Conservation (phyloP, 1,140 invertebrate species). For the Vollenhovia emeryi region DNA sequence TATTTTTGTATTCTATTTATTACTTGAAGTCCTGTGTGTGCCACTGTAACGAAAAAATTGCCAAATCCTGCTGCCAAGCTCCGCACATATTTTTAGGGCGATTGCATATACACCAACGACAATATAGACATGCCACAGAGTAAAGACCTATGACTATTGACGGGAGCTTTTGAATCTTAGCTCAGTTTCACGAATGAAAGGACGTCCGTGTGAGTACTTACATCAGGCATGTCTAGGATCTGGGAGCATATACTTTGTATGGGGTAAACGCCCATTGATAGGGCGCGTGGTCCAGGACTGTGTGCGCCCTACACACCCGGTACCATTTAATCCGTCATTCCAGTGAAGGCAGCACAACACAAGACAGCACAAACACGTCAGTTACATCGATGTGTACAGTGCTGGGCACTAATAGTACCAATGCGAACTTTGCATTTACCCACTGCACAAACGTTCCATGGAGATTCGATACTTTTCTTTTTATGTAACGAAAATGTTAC, state of each 20-base stretch:
- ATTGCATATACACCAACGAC: conserved; percentile 61
- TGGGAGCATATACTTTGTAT: conserved; percentile 94
- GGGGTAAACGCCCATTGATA: conserved; percentile 94
- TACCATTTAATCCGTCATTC: conserved; percentile 79
- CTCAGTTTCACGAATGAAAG: conserved; percentile 23
- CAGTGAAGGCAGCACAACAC: conserved; percentile 82
- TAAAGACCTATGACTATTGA: conserved; percentile 60
- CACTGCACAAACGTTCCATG: conserved; percentile 1
- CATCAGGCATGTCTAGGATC: conserved; percentile 93
- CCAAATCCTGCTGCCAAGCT: neutral
- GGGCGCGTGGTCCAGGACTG: conserved; percentile 93
- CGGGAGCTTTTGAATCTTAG: conserved; percentile 38
- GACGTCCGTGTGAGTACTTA: conserved; percentile 88
- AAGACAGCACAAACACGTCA: conserved; percentile 81
- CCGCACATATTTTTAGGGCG: neutral
- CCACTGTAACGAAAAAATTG: neutral
- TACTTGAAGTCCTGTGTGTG: neutral
- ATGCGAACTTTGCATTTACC: conserved; percentile 27
- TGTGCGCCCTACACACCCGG: conserved; percentile 90
- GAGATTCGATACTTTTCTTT: conserved; percentile 6
- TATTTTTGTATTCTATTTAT: neutral
- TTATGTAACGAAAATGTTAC: conserved; percentile 26
- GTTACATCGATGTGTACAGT: conserved; percentile 68
- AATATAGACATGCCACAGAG: conserved; percentile 76
- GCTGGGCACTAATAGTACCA: conserved; percentile 4